phyloP scores from a whole-genome alignment of 1,140 invertebrate genomes.

The Ruditapes philippinarum region DNA sequence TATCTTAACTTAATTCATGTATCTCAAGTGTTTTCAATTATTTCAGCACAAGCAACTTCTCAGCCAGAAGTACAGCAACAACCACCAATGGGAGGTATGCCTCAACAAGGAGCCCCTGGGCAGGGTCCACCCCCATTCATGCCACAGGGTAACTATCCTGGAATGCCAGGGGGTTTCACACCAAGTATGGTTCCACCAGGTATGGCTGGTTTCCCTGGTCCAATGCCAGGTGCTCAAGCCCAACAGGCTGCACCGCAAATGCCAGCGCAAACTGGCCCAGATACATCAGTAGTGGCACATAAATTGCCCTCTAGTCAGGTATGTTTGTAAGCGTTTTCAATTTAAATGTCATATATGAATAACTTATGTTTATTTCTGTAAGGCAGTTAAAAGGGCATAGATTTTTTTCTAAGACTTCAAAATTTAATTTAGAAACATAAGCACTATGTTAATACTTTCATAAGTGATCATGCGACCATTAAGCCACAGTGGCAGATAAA shows the following conservation, averaged over 20 bases:
- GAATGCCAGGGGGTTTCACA: slow-evolving; percentile 82
- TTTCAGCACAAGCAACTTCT: slow-evolving; percentile 56
- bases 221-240: slow-evolving; percentile 85
- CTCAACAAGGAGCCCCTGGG: slow-evolving; percentile 33
- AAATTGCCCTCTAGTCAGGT: slow-evolving; percentile 73
- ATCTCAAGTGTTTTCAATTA: no score
- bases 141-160: slow-evolving; percentile 46
- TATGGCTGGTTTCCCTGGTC: slow-evolving; percentile 49
- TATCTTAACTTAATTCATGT: no score
- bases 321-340: no score
- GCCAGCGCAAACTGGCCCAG: slow-evolving; percentile 51
- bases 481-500: no score
- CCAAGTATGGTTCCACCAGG: slow-evolving; percentile 86
- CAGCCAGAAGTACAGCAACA: slow-evolving; percentile 59
- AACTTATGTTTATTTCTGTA: no score
- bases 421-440: no score
- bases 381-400: no score
- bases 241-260: slow-evolving; percentile 87
- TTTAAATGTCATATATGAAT: no score
- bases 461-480: no score
- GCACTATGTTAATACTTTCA: no score
- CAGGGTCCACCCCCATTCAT: slow-evolving; percentile 64
- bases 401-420: no score
- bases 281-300: slow-evolving; percentile 67
- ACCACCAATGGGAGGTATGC: slow-evolving; percentile 5